A percentile compares a stretch with the other conserved stretches of the same genome.
These are phyloP conservation scores for Galbula dea DNA, from an alignment of 2,113 vertebrate species.

Conservation along the genomic window DNA sequence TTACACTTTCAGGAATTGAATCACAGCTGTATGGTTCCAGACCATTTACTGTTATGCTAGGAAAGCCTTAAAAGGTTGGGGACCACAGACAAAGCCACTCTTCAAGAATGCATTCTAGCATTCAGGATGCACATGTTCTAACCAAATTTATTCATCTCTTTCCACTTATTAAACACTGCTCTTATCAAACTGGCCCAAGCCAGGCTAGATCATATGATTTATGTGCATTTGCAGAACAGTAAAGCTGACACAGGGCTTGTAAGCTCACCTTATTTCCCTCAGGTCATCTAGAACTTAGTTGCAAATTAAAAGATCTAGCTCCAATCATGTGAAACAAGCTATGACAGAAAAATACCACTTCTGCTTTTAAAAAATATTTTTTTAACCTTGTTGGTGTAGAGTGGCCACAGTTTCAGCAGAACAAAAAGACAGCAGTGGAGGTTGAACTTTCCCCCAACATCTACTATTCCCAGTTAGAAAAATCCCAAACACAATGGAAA, in stretches of 20 bases:
- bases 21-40: not conserved
- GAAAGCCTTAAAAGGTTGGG: not conserved
- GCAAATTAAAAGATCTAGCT: not conserved
- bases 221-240: not conserved
- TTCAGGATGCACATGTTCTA: not conserved
- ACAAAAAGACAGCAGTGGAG: fast-evolving
- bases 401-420: not conserved
- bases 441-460: not conserved
- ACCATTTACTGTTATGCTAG: not conserved
- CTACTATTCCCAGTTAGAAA: not conserved
- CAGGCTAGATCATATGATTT: not conserved
- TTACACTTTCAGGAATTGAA: not conserved
- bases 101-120: not conserved
- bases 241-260: not conserved
- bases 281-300: not conserved
- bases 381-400: not conserved
- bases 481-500: not conserved
- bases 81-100: not conserved
- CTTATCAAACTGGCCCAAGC: not conserved
- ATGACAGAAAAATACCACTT: not conserved
- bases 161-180: not conserved
- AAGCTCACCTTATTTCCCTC: not conserved
- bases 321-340: not conserved
- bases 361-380: not conserved
- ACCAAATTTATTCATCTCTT: not conserved